A percentile compares a stretch with the other conserved stretches of the same genome.
phyloP scores from a whole-genome alignment of 2,888 invertebrate species.

The Dione vanillae region DNA sequence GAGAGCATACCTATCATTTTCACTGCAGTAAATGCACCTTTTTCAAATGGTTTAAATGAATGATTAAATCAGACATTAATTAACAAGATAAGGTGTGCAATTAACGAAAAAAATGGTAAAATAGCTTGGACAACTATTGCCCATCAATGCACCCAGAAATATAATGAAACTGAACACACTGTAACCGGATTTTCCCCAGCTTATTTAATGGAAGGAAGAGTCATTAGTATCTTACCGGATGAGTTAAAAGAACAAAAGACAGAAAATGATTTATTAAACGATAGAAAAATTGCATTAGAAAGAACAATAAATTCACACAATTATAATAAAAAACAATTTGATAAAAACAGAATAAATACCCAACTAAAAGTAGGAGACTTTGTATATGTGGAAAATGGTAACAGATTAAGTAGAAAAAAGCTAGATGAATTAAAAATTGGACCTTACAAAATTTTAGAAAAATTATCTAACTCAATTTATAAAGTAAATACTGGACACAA shows the following conservation, averaged over 20 bases:
- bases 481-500: too few species aligned
- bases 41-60: too few species aligned
- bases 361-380: conserved; percentile 38
- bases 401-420: conserved; percentile 42
- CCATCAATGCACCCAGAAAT: too few species aligned
- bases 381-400: conserved; percentile 43
- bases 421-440: conserved; percentile 42
- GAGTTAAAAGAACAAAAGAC: too few species aligned
- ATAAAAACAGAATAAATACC: conserved; percentile 40
- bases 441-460: conserved; percentile 40
- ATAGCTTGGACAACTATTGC: conserved; percentile 23
- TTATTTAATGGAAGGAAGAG: conserved; percentile 38
- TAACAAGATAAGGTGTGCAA: too few species aligned
- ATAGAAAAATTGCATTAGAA: conserved; percentile 40
- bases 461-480: conserved; percentile 41
- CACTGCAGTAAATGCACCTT: conserved; percentile 31
- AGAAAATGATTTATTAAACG: conserved; percentile 33
- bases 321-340: conserved; percentile 43
- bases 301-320: conserved; percentile 43
- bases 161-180: too few species aligned
- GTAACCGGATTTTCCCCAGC: conserved; percentile 41
- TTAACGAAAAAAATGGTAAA: conserved; percentile 31
- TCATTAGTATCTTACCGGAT: too few species aligned
- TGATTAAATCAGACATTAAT: too few species aligned
- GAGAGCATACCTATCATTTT: conserved; percentile 20